Conservation (phyloP, 2,888 invertebrate genomes). For the Gordius sp. region DNA sequence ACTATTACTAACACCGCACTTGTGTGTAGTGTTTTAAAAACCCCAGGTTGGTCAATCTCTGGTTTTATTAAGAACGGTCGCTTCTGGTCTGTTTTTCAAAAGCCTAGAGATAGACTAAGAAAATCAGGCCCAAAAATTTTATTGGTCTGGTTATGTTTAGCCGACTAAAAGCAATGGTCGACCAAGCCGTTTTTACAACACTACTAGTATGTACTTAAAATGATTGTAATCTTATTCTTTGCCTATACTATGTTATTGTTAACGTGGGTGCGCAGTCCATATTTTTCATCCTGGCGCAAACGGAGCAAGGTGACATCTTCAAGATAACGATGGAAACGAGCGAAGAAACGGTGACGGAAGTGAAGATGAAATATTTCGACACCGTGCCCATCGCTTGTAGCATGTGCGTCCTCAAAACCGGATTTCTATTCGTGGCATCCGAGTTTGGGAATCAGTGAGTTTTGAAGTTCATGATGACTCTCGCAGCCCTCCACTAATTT, state of each 20-base stretch:
- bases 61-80: no score
- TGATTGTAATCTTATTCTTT: not conserved
- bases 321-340: constrained; percentile 87
- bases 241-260: constrained; percentile 18
- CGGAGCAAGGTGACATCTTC: constrained; percentile 87
- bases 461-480: no score
- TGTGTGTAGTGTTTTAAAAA: no score
- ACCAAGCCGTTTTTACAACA: no score
- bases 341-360: constrained; percentile 51
- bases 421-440: constrained; percentile 84
- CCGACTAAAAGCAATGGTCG: no score
- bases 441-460: constrained; percentile 99
- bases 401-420: constrained; percentile 92
- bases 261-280: constrained; percentile 45
- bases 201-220: not conserved
- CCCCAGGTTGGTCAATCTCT: no score
- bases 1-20: no score
- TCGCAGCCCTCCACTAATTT: not conserved
- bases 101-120: no score
- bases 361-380: constrained; percentile 93
- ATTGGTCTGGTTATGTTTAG: no score
- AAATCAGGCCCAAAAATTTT: no score
- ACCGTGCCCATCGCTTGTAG: constrained; percentile 69
- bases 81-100: no score
- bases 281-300: constrained; percentile 97